A percentile compares a stretch with the other conserved stretches of the same genome.
Evolutionary conservation across 2,797 vertebrate species (phyloP).

Genomic region (Periophthalmus magnuspinnatus): DNA sequence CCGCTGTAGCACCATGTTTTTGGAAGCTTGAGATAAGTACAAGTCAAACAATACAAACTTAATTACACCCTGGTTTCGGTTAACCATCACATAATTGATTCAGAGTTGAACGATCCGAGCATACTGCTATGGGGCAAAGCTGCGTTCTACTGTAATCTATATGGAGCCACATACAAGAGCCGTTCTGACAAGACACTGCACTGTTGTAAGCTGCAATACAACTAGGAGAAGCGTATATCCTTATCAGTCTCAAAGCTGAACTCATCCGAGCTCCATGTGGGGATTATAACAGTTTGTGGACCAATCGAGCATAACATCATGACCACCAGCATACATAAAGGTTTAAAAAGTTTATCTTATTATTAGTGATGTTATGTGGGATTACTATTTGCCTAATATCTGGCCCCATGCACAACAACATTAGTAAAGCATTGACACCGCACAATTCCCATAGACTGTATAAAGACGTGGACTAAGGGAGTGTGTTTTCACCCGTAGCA

Average conservation of each 20-base stretch:
- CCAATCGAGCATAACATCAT: not conserved
- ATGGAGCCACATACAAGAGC: conserved; percentile 46
- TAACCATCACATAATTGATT: conserved; percentile 19
- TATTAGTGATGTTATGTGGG: not conserved
- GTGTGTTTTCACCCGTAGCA: too few species aligned
- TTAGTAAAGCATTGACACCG: too few species aligned
- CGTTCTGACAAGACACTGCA: conserved; percentile 58
- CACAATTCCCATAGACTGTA: too few species aligned
- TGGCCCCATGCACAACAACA: too few species aligned
- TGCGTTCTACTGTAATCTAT: conserved; percentile 53
- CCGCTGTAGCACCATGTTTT: conserved; percentile 53
- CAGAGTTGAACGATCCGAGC: conserved; percentile 46
- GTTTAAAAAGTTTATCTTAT: too few species aligned
- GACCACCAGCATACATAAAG: not conserved
- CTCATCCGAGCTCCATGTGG: conserved; percentile 57
- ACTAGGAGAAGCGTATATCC: conserved; percentile 62
- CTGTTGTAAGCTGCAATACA: conserved; percentile 59
- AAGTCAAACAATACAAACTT: conserved; percentile 29
- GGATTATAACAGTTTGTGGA: not conserved
- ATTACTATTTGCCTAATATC: not conserved
- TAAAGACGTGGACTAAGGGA: too few species aligned
- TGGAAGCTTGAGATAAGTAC: conserved; percentile 41
- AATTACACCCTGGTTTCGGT: conserved; percentile 20
- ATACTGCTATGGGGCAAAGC: conserved; percentile 50
- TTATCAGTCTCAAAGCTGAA: conserved; percentile 54